Evolutionary conservation across 2,888 invertebrate genomes (phyloP), one percentile per base, ranked within the genome.

Genomic region (Meliscaeva auricollis): DNA sequence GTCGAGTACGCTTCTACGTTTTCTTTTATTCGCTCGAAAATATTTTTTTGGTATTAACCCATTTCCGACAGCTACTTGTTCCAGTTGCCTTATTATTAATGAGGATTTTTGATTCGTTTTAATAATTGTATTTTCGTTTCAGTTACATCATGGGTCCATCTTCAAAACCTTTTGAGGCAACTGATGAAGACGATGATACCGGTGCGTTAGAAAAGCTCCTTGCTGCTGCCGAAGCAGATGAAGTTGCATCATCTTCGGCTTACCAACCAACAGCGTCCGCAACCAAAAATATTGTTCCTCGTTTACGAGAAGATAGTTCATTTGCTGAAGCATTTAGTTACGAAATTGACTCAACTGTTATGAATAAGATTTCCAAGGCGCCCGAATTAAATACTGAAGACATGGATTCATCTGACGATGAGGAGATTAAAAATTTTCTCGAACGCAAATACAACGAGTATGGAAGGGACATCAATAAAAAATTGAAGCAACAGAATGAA

Each of bases 361-460:
- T 74, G 26, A 22, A 8, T 6, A 80, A 73, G 13, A 70, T 87
- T 8, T 58, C 87, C 7, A 50, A 73, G 1, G 85, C 56, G 1
- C 41, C 50, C 6, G 22, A n/a, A 5, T 2, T 54, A 0, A 13
- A 30, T 1, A 6, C 56, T 30, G 91, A 91, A 17, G 91, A 92
- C 7, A 62, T 91, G 7, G 96, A 97, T 90, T 96, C 96, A 0
- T 97, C 97, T 0, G 97, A 97, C 88, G 97, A 97, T 87, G 97
- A 97, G 91, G 96, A 96, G 88, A 94, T 94, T 85, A 93, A 95
- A 89, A 95, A 96, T 91, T 95, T 94, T 89, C 94, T 96, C n/a
- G 94, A 96, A 89, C 93, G 94, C 87, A 95, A 95, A 88, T 96
- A 96, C 89, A 95, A 94, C 88, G 94, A 95, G 79, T 96, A 94